A percentile compares a stretch with the other conserved stretches of the same genome.
phyloP scores from a whole-genome alignment of 2,888 invertebrate genomes.

The Sicus ferrugineus region DNA sequence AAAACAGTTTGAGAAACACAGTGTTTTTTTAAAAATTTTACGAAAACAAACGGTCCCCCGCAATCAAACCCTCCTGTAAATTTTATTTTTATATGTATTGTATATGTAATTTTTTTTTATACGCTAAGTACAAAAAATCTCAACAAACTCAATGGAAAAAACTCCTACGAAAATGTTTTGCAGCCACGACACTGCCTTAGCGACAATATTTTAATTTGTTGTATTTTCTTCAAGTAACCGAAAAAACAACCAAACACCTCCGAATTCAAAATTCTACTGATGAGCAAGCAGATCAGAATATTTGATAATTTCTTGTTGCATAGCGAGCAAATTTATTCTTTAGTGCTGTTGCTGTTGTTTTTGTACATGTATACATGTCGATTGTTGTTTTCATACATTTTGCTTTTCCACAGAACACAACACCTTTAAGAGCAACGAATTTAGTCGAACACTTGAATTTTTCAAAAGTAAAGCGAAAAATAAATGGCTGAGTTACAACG shows the following conservation, averaged over 20 bases:
- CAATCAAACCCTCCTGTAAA: too few species aligned
- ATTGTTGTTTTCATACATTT: not conserved
- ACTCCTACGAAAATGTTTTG: too few species aligned
- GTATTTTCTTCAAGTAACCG: not conserved
- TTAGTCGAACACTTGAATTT: too few species aligned
- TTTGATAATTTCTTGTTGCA: conserved; percentile 29
- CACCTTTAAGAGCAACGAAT: too few species aligned
- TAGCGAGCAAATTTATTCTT: conserved; percentile 8
- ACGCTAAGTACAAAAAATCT: too few species aligned
- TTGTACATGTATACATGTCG: not conserved
- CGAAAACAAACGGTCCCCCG: too few species aligned
- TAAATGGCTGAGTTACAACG: too few species aligned
- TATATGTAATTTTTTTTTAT: too few species aligned
- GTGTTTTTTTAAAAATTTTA: not conserved
- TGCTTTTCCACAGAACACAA: too few species aligned
- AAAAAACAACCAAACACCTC: conserved; percentile 40
- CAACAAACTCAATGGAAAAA: too few species aligned
- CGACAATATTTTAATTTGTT: not conserved
- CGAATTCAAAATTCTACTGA: conserved; percentile 48
- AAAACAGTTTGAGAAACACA: not conserved
- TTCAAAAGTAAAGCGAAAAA: too few species aligned
- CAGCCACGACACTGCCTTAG: not conserved
- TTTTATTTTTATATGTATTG: too few species aligned
- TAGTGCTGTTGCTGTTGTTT: not conserved
- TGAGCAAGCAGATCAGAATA: conserved; percentile 33